Percentiles rank a stretch among this genome's conserved stretches.
These are phyloP conservation scores for Aphis craccivora DNA, from an alignment of 1,140 invertebrate genomes.

Conservation along the genomic window DNA sequence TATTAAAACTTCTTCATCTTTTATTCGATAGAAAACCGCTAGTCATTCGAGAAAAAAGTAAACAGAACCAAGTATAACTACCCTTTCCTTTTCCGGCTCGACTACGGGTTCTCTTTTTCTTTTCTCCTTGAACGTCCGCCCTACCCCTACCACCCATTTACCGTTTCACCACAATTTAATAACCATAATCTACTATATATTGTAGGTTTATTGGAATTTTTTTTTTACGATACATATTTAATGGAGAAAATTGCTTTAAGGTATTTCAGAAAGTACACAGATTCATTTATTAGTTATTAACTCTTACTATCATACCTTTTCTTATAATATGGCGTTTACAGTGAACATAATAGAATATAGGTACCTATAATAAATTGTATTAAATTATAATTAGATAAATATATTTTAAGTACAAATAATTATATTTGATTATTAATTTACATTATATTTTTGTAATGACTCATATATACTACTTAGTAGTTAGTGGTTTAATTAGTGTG, in stretches of 20 bases:
- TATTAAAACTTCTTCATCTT: conserved; percentile 65
- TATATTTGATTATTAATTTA: not conserved
- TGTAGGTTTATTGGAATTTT: conserved; percentile 38
- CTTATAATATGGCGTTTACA: not conserved
- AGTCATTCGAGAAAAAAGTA: conserved; percentile 64
- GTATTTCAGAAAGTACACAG: not conserved
- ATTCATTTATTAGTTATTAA: not conserved
- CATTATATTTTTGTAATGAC: not conserved
- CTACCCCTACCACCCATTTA: not conserved
- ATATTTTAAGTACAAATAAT: not conserved
- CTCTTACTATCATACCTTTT: not conserved
- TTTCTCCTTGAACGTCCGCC: not conserved
- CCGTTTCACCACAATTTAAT: conserved; percentile 36
- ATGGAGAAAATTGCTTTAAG: not conserved
- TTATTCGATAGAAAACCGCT: conserved; percentile 65
- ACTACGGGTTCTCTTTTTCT: not conserved
- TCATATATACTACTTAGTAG: not conserved
- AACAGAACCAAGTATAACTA: conserved; percentile 60
- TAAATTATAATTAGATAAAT: not conserved
- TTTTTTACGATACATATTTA: not conserved
- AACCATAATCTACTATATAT: conserved; percentile 46
- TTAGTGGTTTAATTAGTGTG: not conserved
- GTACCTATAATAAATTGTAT: not conserved
- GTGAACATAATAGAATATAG: not conserved
- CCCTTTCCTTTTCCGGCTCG: conserved; percentile 7